Conservation (phyloP, 2,113 vertebrate species). For the Zosterops japonicus region DNA sequence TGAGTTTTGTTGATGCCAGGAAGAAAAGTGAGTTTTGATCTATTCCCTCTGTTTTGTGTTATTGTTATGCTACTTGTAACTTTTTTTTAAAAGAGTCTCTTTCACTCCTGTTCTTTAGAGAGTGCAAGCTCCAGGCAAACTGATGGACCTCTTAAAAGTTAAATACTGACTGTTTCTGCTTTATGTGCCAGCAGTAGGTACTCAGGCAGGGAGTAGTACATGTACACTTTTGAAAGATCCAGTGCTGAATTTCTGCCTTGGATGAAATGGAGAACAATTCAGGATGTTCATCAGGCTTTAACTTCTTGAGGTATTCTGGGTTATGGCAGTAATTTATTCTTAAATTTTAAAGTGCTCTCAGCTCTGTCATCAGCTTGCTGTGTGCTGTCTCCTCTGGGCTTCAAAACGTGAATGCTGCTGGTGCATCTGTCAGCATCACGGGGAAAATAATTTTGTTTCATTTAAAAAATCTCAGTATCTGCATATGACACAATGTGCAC, state of each 20-base stretch:
- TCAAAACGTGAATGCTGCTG: background rate
- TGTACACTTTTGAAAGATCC: background rate
- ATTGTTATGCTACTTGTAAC: background rate
- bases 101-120: background rate
- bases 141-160: background rate
- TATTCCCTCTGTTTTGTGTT: background rate
- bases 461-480: background rate
- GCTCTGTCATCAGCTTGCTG: background rate
- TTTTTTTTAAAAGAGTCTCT: background rate
- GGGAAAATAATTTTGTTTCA: background rate
- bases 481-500: background rate
- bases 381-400: background rate
- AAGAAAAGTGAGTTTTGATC: background rate
- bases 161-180: background rate
- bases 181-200: background rate
- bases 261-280: background rate
- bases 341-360: background rate
- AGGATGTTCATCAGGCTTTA: background rate
- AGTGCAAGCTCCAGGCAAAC: background rate
- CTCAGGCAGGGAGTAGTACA: background rate
- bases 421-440: rapidly evolving
- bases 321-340: background rate
- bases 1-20: background rate
- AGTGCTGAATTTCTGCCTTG: background rate
- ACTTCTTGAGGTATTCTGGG: background rate